phyloP scores from a whole-genome alignment of 2,113 vertebrate species.

The Thamnophis sirtalis region DNA sequence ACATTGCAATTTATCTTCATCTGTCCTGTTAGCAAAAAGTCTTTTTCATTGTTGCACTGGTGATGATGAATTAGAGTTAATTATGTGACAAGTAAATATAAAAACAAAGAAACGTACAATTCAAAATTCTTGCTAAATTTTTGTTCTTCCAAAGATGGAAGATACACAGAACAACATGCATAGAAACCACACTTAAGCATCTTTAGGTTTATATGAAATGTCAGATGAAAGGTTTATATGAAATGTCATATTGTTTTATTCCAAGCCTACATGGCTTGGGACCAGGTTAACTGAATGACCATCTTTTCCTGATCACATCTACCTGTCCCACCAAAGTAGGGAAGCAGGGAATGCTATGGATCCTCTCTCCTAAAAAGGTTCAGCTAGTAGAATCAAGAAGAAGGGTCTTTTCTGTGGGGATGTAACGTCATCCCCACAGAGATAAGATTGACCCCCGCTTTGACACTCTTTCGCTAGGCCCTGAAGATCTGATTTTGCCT shows the following conservation, averaged over 20 bases:
- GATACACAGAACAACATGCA: neutral
- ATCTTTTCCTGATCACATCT: neutral
- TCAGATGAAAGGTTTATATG: neutral
- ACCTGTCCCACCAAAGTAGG: neutral
- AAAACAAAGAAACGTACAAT: neutral
- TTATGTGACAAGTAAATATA: neutral
- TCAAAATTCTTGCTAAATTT: neutral
- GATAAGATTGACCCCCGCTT: neutral
- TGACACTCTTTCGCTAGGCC: neutral
- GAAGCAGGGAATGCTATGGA: neutral
- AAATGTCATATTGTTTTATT: neutral
- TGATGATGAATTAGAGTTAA: neutral
- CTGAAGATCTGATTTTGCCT: neutral
- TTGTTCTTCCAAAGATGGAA: neutral
- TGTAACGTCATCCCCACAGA: neutral
- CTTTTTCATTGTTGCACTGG: neutral
- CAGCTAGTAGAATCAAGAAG: neutral
- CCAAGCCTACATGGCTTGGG: neutral
- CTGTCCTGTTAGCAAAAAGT: neutral
- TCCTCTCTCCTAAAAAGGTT: neutral
- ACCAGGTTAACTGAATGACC: neutral
- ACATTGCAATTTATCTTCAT: neutral
- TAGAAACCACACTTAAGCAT: neutral
- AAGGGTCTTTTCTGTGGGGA: neutral
- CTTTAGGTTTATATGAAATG: neutral